Evolutionary conservation across 2,113 vertebrate species (phyloP).

Genomic region (Apodemus speciosus): DNA sequence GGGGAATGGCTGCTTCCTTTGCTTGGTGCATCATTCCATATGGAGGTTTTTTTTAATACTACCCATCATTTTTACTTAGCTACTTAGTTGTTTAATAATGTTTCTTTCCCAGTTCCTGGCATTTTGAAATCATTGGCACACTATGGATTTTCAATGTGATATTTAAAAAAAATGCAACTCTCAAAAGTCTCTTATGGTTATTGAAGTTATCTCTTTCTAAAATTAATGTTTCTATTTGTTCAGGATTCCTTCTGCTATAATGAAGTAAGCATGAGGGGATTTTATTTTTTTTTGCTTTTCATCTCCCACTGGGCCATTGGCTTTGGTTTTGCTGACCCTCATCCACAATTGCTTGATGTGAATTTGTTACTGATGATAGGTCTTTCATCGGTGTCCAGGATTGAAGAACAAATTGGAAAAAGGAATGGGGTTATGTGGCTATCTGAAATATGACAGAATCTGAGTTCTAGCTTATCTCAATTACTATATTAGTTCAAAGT

Average conservation of each 20-base stretch:
- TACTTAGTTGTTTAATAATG: slow-evolving; percentile 23
- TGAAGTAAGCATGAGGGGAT: not conserved
- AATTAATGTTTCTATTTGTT: not conserved
- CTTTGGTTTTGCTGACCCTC: not conserved
- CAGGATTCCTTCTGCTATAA: slow-evolving; percentile 7
- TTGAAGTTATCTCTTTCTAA: not conserved
- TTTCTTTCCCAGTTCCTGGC: slow-evolving; percentile 11
- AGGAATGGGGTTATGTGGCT: not conserved
- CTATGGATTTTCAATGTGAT: slow-evolving; percentile 14
- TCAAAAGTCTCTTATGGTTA: not conserved
- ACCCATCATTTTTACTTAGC: not conserved
- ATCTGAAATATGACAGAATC: not conserved
- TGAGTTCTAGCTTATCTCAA: slow-evolving; percentile 6
- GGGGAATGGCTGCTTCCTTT: not conserved
- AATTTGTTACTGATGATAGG: not conserved
- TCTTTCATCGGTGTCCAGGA: not conserved
- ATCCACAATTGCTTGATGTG: not conserved
- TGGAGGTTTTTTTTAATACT: not conserved
- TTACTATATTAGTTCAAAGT: not conserved
- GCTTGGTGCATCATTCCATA: not conserved
- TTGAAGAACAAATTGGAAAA: not conserved
- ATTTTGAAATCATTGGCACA: slow-evolving; percentile 29
- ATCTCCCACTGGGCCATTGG: not conserved
- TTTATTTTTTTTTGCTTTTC: slow-evolving; percentile 42
- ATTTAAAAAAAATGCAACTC: not conserved